These are phyloP conservation scores for Alviniconcha marisindica DNA, from an alignment of 1,140 invertebrate genomes.

Conservation along the genomic window DNA sequence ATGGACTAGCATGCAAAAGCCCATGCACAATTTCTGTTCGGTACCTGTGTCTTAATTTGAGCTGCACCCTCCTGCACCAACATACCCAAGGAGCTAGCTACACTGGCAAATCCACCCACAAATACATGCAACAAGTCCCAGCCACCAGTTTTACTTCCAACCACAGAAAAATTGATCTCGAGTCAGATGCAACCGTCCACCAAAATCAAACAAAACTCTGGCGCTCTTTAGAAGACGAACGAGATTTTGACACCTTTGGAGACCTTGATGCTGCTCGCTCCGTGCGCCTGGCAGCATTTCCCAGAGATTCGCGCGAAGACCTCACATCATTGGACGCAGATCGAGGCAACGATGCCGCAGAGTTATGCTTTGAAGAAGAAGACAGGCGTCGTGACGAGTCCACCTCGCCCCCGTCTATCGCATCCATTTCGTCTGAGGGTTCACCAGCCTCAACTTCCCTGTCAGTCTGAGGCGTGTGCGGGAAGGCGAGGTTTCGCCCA, in stretches of 20 bases:
- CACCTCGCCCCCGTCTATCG: conserved; percentile 39
- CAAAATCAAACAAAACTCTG: conserved; percentile 31
- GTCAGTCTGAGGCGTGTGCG: conserved; percentile 3
- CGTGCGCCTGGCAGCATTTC: background rate
- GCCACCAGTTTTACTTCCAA: background rate
- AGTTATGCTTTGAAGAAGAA: conserved; percentile 7
- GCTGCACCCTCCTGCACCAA: too few relatives aligned
- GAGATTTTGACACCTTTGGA: conserved; percentile 2
- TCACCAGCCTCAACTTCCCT: conserved; percentile 11
- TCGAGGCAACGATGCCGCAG: background rate
- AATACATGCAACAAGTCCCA: too few relatives aligned
- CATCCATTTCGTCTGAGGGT: conserved; percentile 42
- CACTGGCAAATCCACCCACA: too few relatives aligned
- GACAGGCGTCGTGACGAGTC: background rate
- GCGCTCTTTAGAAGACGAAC: conserved; percentile 26
- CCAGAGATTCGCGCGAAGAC: background rate
- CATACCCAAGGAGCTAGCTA: too few relatives aligned
- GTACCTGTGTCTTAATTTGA: too few relatives aligned
- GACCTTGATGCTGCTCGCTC: conserved; percentile 2
- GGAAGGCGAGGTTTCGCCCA: conserved; percentile 88
- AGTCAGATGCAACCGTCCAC: too few relatives aligned
- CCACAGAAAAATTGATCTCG: background rate
- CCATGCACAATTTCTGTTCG: too few relatives aligned
- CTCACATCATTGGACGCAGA: conserved; percentile 7
- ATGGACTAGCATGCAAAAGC: too few relatives aligned